Evolutionary conservation across 2,888 invertebrate species (phyloP), one percentile per base, ranked within the genome.

Genomic region (Calameuta pallipes): DNA sequence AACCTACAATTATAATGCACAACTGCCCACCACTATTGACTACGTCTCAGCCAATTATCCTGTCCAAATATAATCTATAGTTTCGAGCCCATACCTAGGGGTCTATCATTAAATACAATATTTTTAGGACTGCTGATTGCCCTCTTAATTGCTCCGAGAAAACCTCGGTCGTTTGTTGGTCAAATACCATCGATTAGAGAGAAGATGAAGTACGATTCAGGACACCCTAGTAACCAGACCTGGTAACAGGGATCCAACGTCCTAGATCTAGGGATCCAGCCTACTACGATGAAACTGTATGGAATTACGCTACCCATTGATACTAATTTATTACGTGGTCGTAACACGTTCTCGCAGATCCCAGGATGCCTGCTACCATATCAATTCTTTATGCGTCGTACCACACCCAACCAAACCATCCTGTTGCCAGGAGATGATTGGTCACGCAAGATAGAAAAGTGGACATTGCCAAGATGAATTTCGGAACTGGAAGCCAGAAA

Each of bases 51-150:
- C 80, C 87, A 88, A 89, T 90, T 89, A 89, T 86, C 87, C 84
- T 86, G 87, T 89, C 86, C 80, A 82, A 80, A 83, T 83, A 82
- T 89, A 87, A 89, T 89, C 87, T 88, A 84, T 83, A 83, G 85
- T 87, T 87, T 83, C 81, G 75, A 81, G 79, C 74, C 78, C 73
- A 70, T 83, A 69, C 81, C 82, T 80, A 81, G 81, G 80, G 82
- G 82, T 86, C 87, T 88, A 85, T 88, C 86, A 89, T 90, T 89
- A 89, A 85, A 83, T 79, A 78, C 83, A 82, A 87, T 87, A 89
- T 88, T 88, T 89, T 88, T 85, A 82, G 83, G 82, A 80, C 81
- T 82, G 83, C 81, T 85, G 85, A 89, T 87, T 84, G 83, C 85
- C 6, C 81, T 41, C 83, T 85, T 87, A 87, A 88, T 89, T 86